Conservation (phyloP, 2,113 vertebrate species). For the Synodontis membranacea region DNA sequence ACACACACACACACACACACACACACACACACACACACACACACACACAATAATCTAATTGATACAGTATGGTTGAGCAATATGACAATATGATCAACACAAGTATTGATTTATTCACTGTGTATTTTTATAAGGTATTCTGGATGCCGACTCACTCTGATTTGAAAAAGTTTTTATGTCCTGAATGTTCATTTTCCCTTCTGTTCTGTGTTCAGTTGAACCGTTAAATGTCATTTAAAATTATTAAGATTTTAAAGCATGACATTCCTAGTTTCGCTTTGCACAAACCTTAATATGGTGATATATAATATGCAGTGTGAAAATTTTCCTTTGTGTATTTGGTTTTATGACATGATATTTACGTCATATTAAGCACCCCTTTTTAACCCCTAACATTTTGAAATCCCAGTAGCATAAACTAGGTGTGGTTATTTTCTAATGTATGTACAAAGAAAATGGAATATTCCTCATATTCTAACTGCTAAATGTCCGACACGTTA, state of each 20-base stretch:
- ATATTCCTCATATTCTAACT: neutral
- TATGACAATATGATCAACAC: neutral
- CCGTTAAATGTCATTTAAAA: neutral
- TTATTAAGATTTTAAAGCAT: neutral
- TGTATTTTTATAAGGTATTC: neutral
- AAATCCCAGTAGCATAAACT: neutral
- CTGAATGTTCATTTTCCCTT: neutral
- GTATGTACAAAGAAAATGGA: neutral
- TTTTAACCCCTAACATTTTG: neutral
- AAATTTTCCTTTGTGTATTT: neutral
- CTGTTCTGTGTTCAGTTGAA: neutral
- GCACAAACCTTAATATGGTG: neutral
- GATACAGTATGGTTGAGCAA: neutral
- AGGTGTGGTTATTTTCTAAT: neutral
- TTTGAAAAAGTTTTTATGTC: neutral
- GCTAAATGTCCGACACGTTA: conserved; percentile 9
- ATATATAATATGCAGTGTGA: neutral
- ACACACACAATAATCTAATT: neutral
- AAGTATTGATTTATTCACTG: neutral
- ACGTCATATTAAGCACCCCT: neutral
- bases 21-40: conserved; percentile 4
- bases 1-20: conserved; percentile 10
- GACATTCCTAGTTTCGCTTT: neutral
- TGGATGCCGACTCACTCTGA: neutral
- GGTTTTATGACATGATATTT: neutral